Base-by-base conservation (phyloP, 2,888 invertebrate species). In the Matsumyia berberina region DNA sequence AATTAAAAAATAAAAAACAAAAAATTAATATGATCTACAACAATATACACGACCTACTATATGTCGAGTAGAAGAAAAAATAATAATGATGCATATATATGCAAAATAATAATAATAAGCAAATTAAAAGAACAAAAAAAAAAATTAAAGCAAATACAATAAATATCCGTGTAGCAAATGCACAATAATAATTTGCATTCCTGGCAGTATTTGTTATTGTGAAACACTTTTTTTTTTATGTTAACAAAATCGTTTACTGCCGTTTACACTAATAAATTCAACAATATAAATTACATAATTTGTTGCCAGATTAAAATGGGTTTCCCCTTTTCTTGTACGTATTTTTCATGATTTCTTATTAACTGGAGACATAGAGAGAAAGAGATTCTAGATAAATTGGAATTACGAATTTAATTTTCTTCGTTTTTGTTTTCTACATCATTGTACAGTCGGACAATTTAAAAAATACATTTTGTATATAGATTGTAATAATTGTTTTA, bases 171-270 rank as follows among this genome's bases (percentile, higher is more conserved):
- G 33, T 78, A 29, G 37, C 44, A 24, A 57, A 49, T 72, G 55
- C 53, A 77, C 29, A 62, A 73, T 39, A 57, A 78, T 67, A 58
- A 31, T 66, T 77, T 70, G 29, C 42, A 60, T 62, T 37, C n/a
- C 24, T 57, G 83, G 83, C 83, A 83, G 83, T 78, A 78, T 62
- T 64, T 83, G 57, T 83, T 78, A 62, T 49, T 46, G 11, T 49
- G 33, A 58, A 62, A 19, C 24, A 24, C 24, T 24, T 4, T 24
- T 24, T 24, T 24, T 24, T 24, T 1, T 24, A 33, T 49, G 51
- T 44, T 4, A 33, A 12, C 19, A 60, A 42, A 8, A 57, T n/a
- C 29, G 12, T 17, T 6, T 57, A 46, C 70, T 58, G 70, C 58
- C 39, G 31, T 39, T 39, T 37, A 44, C 17, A 39, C 44, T 57